Conservation (phyloP, 2,797 vertebrate genomes). For the Erpetoichthys calabaricus region DNA sequence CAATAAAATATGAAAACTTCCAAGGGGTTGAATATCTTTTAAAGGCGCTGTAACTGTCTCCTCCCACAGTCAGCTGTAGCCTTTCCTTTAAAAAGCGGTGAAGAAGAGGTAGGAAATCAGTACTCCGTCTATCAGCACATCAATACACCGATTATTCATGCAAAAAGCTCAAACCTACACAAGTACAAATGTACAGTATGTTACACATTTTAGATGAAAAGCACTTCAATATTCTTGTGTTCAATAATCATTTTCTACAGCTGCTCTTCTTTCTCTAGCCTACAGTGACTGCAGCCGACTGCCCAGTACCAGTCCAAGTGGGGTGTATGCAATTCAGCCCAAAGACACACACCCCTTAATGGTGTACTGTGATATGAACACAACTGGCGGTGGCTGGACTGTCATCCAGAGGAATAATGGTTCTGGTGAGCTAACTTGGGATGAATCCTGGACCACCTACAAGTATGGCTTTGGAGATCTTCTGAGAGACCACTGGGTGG, state of each 20-base stretch:
- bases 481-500: constrained; percentile 30
- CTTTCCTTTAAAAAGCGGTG: too few species aligned
- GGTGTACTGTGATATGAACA: constrained; percentile 35
- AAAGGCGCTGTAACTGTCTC: too few species aligned
- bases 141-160: too few species aligned
- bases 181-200: too few species aligned
- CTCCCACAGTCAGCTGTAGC: too few species aligned
- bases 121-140: too few species aligned
- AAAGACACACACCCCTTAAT: constrained; percentile 25
- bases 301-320: constrained; percentile 24
- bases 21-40: too few species aligned
- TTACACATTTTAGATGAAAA: too few species aligned
- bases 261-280: constrained; percentile 19
- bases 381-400: constrained; percentile 26
- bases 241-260: constrained; percentile 12
- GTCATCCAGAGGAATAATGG: constrained; percentile 34
- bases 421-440: constrained; percentile 25
- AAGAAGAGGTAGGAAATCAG: too few species aligned
- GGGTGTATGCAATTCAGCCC: constrained; percentile 31
- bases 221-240: too few species aligned
- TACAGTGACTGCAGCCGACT: constrained; percentile 24
- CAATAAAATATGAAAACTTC: too few species aligned
- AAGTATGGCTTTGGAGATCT: constrained; percentile 30
- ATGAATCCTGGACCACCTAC: constrained; percentile 37
- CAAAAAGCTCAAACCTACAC: too few species aligned